These are phyloP conservation scores for Macrosoma leucophasiata DNA, from an alignment of 2,888 invertebrate species.

Conservation along the genomic window DNA sequence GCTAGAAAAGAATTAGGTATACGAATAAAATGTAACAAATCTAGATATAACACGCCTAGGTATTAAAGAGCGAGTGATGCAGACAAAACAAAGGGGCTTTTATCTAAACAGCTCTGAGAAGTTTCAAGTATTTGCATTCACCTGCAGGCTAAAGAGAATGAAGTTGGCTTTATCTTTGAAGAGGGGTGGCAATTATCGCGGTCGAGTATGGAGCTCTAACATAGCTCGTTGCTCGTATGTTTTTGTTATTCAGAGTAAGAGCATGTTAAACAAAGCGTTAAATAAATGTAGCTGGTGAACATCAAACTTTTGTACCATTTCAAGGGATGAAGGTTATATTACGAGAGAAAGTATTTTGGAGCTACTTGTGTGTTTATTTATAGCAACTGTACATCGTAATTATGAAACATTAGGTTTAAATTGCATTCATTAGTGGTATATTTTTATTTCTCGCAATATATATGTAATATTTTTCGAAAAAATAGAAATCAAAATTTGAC, in stretches of 20 bases:
- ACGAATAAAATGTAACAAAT: too few species aligned
- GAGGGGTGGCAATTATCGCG: constrained; percentile 50
- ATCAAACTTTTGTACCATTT: constrained; percentile 28
- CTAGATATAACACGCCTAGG: too few species aligned
- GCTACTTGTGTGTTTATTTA: too few species aligned
- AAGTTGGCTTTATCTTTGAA: constrained; percentile 38
- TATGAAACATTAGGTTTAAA: too few species aligned
- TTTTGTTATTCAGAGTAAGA: constrained; percentile 30
- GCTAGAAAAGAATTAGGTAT: too few species aligned
- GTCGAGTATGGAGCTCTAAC: constrained; percentile 38
- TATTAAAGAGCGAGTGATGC: constrained; percentile 27
- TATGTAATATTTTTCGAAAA: too few species aligned
- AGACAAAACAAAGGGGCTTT: constrained; percentile 41
- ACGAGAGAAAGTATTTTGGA: too few species aligned
- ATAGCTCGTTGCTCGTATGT: constrained; percentile 37
- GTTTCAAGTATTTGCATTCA: constrained; percentile 47
- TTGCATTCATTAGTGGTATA: too few species aligned
- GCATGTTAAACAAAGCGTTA: constrained; percentile 33
- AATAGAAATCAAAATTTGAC: too few species aligned
- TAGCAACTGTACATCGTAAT: too few species aligned
- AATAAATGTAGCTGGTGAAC: constrained; percentile 28
- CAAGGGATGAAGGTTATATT: too few species aligned
- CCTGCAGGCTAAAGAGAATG: constrained; percentile 39
- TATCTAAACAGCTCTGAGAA: constrained; percentile 30
- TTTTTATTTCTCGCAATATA: too few species aligned